Conservation (phyloP, 2,888 invertebrate genomes). For the Hydropsyche betteni region DNA sequence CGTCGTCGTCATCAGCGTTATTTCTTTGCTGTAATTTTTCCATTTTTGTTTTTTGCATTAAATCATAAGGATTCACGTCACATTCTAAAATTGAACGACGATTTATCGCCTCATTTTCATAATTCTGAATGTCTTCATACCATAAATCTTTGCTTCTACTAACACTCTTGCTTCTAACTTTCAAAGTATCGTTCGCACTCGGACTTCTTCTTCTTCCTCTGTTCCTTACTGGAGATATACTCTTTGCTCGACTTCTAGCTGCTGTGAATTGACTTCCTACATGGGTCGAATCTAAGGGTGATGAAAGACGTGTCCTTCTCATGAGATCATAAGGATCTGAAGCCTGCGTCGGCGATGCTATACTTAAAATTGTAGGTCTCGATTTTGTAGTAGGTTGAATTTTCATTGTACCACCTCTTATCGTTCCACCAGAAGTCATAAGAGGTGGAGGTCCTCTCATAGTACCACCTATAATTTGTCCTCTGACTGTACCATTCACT, state of each 20-base stretch:
- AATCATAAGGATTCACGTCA: conserved; percentile 84
- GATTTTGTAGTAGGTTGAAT: conserved; percentile 67
- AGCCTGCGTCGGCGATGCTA: conserved; percentile 62
- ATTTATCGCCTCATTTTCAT: conserved; percentile 55
- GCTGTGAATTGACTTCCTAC: conserved; percentile 66
- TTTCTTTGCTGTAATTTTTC: conserved; percentile 62
- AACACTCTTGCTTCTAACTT: conserved; percentile 64
- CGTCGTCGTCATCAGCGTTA: conserved; percentile 66
- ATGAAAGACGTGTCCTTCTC: conserved; percentile 77
- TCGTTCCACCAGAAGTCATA: conserved; percentile 55
- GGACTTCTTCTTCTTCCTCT: conserved; percentile 66
- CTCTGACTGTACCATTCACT: conserved; percentile 75
- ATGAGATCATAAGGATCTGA: conserved; percentile 84
- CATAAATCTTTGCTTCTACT: conserved; percentile 64
- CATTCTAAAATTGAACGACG: conserved; percentile 83
- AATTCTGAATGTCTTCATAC: conserved; percentile 59
- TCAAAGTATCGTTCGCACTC: conserved; percentile 56
- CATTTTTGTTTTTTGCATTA: conserved; percentile 69
- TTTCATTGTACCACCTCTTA: conserved; percentile 72
- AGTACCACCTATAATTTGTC: conserved; percentile 57
- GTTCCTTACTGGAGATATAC: conserved; percentile 67
- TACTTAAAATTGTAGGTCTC: conserved; percentile 73
- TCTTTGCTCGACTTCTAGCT: conserved; percentile 65
- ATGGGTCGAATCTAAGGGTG: conserved; percentile 68
- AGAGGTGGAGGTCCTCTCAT: conserved; percentile 53